Evolutionary conservation across 1,140 invertebrate species (phyloP), one percentile per base, ranked within the genome.

Genomic region (Ips nitidus): DNA sequence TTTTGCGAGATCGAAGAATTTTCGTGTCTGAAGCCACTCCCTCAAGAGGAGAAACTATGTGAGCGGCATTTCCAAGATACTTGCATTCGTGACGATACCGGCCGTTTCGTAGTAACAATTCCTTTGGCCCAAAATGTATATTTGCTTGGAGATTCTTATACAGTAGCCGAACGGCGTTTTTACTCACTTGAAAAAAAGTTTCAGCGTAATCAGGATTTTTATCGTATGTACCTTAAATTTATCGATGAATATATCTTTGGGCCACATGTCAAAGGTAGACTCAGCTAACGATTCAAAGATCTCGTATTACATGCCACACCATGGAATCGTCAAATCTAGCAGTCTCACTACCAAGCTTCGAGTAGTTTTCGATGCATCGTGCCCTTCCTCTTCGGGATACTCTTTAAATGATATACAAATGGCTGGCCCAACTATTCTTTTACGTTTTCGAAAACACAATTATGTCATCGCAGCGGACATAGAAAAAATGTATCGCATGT

Each of bases 401-500:
- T 78, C 76, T 5, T 65, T 81, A 4, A 81, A 81, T 69, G 74
- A 79, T 41, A 66, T 69, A 37, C 66, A 78, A 38, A 43, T 74
- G 1, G 65, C 69, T 3, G 80, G 80, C 36, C 79, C 81, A 2
- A 59, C 62, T 2, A 68, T 81, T 22, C 6, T 81, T 2, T n/a
- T 77, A 0, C 59, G 75, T 2, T 81, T 78, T 68, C 67, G 80
- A 45, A 52, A 22, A 2, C 70, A 76, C 55, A 36, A n/a, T 39
- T 70, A 74, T 41, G 72, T 70, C 5, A 37, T 77, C 1, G 61
- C 65, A n/a, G 77, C 76, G 1, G 82, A 84, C 55, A 78, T 83
- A 2, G 55, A 66, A 5, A 80, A 82, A 66, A 84, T 84, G 81
- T 85, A 82, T 67, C 61, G 82, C 3, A 79, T 81, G 65, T 75